Conservation (phyloP, 2,113 vertebrate species). For the Marmota monax region DNA sequence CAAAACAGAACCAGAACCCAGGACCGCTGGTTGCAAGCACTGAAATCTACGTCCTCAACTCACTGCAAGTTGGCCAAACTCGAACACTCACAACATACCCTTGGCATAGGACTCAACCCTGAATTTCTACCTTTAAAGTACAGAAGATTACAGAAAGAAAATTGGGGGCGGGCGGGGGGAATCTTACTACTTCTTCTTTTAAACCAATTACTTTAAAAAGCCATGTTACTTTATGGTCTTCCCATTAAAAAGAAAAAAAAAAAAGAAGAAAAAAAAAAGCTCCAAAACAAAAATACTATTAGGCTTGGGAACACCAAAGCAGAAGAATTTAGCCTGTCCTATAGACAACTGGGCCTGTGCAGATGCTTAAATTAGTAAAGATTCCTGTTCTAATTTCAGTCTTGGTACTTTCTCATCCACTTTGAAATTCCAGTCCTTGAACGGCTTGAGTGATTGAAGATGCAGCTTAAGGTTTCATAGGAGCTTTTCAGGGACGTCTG, state of each 20-base stretch:
- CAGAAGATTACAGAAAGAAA: slow-evolving; percentile 15
- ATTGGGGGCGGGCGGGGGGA: background rate
- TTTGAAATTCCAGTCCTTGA: slow-evolving; percentile 66
- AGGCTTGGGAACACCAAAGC: background rate
- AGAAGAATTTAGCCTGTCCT: slow-evolving; percentile 16
- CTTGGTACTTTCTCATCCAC: slow-evolving; percentile 55
- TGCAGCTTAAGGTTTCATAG: slow-evolving; percentile 65
- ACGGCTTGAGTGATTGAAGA: slow-evolving; percentile 76
- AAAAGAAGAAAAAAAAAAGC: slow-evolving; percentile 2
- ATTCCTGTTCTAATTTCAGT: slow-evolving; percentile 62
- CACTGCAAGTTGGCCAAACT: background rate
- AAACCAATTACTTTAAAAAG: slow-evolving; percentile 44
- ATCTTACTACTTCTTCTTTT: slow-evolving; percentile 44
- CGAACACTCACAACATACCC: too few species aligned
- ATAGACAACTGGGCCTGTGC: background rate
- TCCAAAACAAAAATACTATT: background rate
- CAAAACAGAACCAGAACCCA: background rate
- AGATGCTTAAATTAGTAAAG: slow-evolving; percentile 65
- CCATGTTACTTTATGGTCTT: slow-evolving; percentile 45
- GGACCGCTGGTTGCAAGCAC: background rate
- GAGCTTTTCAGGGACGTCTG: slow-evolving; percentile 80
- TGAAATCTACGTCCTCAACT: background rate
- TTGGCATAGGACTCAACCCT: background rate
- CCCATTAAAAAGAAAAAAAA: background rate
- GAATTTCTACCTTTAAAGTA: slow-evolving; percentile 18